Percentiles rank a stretch among this genome's conserved stretches.
Conservation (phyloP, 2,113 vertebrate genomes). For the Erinaceus europaeus region DNA sequence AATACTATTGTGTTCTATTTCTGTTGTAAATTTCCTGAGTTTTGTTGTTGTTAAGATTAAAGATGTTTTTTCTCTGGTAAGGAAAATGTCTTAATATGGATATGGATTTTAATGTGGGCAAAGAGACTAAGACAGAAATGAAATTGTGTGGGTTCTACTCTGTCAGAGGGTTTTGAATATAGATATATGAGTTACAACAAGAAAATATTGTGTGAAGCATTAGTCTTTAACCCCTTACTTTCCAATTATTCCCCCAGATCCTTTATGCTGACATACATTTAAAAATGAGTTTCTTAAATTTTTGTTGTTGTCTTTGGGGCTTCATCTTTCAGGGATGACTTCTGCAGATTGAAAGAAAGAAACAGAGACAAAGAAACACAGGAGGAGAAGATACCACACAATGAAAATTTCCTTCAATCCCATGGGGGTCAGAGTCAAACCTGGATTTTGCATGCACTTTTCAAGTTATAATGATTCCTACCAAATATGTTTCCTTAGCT, state of each 20-base stretch:
- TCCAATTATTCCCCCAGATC: constrained; percentile 28
- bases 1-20: background rate
- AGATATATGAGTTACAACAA: background rate
- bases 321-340: too few relatives aligned
- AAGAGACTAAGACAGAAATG: constrained; percentile 31
- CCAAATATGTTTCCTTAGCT: too few relatives aligned
- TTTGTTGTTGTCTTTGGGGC: too few relatives aligned
- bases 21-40: background rate
- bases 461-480: too few relatives aligned
- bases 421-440: too few relatives aligned
- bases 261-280: constrained; percentile 36
- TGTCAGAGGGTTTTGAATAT: constrained; percentile 17
- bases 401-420: too few relatives aligned
- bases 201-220: constrained; percentile 10
- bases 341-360: too few relatives aligned
- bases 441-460: too few relatives aligned
- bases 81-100: constrained; percentile 34
- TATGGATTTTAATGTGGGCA: background rate
- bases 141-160: constrained; percentile 8
- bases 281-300: too few relatives aligned
- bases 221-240: constrained; percentile 23
- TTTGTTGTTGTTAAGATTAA: constrained; percentile 34
- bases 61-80: background rate
- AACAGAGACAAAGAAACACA: too few relatives aligned
- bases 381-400: too few relatives aligned